phyloP scores from a whole-genome alignment of 2,888 invertebrate species.

The Eupsilia transversa region DNA sequence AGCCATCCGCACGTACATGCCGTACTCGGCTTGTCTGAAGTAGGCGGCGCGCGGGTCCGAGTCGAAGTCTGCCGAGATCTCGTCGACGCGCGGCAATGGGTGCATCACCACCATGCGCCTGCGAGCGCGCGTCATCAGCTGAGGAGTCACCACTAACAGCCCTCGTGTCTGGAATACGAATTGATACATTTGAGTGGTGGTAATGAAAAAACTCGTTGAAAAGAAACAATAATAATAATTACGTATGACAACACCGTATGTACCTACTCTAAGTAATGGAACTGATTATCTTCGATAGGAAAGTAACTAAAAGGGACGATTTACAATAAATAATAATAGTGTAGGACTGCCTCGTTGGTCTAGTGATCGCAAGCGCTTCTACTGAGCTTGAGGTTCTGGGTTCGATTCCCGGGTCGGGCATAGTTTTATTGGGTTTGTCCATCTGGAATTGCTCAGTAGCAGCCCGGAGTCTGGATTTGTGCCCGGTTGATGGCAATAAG shows the following conservation, averaged over 20 bases:
- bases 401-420: no score
- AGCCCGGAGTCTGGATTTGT: no score
- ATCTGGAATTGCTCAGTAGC: no score
- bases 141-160: slow-evolving; percentile 97
- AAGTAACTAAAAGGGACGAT: neutral
- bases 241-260: no score
- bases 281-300: neutral
- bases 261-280: neutral
- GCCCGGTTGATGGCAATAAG: no score
- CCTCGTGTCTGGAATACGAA: slow-evolving; percentile 93
- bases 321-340: slow-evolving; percentile 34
- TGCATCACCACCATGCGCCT: slow-evolving; percentile 99
- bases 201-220: neutral
- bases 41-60: slow-evolving; percentile 99
- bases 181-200: neutral
- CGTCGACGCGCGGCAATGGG: slow-evolving; percentile 98
- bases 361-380: no score
- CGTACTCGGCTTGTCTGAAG: slow-evolving; percentile 99
- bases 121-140: slow-evolving; percentile 98
- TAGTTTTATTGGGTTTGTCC: no score
- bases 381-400: no score
- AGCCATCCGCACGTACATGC: slow-evolving; percentile 99
- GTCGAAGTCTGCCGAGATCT: slow-evolving; percentile 98
- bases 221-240: neutral
- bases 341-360: no score